A percentile compares a stretch with the other conserved stretches of the same genome.
phyloP scores from a whole-genome alignment of 2,113 vertebrate species.

The Nannospalax galili region DNA sequence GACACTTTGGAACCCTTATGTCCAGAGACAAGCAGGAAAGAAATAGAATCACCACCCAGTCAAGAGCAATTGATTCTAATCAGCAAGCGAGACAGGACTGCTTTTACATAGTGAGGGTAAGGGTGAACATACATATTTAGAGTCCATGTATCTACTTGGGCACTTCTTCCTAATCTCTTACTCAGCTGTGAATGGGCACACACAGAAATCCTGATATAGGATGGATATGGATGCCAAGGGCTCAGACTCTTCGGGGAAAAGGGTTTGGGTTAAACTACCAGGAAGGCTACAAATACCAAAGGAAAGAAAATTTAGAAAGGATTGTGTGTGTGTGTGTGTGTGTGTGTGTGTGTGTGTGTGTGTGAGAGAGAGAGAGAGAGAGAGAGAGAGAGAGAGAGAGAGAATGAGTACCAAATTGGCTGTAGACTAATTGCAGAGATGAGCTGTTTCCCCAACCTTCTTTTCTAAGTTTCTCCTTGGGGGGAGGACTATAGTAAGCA shows the following conservation, averaged over 20 bases:
- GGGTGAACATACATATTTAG: background rate
- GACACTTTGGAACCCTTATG: background rate
- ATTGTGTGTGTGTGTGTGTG: too few species aligned
- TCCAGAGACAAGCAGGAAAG: background rate
- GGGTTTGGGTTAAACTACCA: background rate
- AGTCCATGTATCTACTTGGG: background rate
- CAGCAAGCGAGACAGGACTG: background rate
- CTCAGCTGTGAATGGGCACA: background rate
- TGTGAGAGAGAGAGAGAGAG: background rate
- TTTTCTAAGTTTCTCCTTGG: constrained; percentile 19
- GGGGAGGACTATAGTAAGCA: background rate
- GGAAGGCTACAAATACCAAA: too few species aligned
- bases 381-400: background rate
- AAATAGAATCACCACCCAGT: background rate
- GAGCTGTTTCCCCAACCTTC: background rate
- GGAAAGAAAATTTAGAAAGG: too few species aligned
- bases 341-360: too few species aligned
- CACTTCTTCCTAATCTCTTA: background rate
- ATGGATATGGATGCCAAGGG: background rate
- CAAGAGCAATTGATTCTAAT: background rate
- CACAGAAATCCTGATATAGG: background rate
- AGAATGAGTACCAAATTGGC: background rate
- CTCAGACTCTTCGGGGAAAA: background rate
- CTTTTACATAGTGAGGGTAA: background rate
- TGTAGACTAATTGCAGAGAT: background rate